Conservation (phyloP, 2,797 vertebrate genomes). For the Coracias cyanogaster region DNA sequence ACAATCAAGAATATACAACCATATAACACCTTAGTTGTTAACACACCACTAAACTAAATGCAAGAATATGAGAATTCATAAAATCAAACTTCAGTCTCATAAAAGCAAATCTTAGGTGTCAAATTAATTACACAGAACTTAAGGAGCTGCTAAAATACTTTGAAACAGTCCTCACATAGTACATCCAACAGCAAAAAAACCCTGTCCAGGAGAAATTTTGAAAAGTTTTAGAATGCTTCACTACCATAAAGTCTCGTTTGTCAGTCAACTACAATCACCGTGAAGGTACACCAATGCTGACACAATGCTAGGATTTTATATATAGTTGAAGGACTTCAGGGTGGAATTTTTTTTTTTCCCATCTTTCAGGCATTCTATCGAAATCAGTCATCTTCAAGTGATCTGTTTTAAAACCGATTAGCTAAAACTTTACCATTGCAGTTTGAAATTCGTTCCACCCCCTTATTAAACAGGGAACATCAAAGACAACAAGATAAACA, state of each 20-base stretch:
- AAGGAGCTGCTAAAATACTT: background rate
- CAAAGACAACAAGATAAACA: background rate
- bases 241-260: background rate
- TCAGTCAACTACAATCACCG: background rate
- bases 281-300: background rate
- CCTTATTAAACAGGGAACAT: background rate
- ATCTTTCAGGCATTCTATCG: background rate
- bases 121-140: background rate
- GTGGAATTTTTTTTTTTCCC: accelerated
- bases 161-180: background rate
- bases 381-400: background rate
- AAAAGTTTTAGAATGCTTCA: background rate
- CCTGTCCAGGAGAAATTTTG: background rate
- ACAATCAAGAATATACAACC: background rate
- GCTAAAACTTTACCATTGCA: background rate
- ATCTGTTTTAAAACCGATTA: background rate
- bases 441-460: background rate
- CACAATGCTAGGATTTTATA: background rate
- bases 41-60: background rate
- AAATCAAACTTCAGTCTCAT: background rate
- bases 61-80: background rate
- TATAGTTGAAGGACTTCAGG: accelerated
- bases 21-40: background rate
- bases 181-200: background rate
- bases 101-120: background rate